Evolutionary conservation across 2,888 invertebrate species (phyloP).

Genomic region (Cephus pygmeus): DNA sequence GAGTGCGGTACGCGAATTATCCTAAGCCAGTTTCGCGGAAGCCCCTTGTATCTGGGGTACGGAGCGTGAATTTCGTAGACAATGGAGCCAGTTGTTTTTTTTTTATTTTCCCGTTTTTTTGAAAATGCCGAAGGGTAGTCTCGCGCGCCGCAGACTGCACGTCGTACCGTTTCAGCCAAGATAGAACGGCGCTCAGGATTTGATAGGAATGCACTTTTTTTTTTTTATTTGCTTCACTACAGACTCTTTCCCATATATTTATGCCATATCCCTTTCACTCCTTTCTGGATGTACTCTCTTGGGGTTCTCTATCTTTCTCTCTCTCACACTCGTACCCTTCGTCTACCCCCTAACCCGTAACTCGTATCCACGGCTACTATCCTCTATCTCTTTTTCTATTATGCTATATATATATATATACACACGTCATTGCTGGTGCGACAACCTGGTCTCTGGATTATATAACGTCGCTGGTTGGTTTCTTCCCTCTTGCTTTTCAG

Average conservation of each 20-base stretch:
- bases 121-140: not conserved
- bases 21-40: not conserved
- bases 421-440: conserved; percentile 24
- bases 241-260: not conserved
- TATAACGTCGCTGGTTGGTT: conserved; percentile 3
- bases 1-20: not conserved
- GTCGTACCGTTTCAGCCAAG: not conserved
- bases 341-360: too few species aligned
- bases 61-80: not conserved
- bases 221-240: not conserved
- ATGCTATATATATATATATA: not conserved
- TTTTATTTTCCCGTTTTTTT: too few species aligned
- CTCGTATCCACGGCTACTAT: not conserved
- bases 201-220: not conserved
- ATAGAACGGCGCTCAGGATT: not conserved
- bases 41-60: not conserved
- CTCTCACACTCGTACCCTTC: not conserved
- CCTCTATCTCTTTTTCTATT: not conserved
- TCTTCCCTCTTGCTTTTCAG: conserved; percentile 7
- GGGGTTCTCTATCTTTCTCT: not conserved
- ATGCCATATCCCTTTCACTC: not conserved
- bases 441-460: conserved; percentile 26
- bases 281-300: not conserved
- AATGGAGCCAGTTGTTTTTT: not conserved
- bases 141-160: not conserved